These are phyloP conservation scores for Pteruthius melanotis DNA, from an alignment of 2,113 vertebrate genomes.

Conservation along the genomic window DNA sequence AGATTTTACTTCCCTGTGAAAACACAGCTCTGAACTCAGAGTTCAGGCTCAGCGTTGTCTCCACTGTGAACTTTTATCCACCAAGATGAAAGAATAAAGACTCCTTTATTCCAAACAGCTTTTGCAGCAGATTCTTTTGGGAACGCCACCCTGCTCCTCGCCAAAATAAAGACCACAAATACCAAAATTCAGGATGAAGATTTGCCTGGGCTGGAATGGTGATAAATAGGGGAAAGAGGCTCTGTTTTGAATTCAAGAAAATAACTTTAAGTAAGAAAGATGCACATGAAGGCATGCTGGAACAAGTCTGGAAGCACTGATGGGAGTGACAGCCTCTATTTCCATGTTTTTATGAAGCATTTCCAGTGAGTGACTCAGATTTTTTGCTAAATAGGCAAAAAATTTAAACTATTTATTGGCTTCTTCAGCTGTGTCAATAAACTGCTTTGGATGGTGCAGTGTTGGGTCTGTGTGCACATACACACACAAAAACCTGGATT, in stretches of 20 bases:
- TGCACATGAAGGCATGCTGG: not conserved
- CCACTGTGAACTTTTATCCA: not conserved
- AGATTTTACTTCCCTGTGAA: constrained; percentile 8
- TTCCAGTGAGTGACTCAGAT: not conserved
- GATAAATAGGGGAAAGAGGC: accelerated
- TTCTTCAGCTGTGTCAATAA: not conserved
- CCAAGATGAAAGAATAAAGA: not conserved
- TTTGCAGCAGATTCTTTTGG: not conserved
- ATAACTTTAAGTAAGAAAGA: not conserved
- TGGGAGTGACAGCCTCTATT: not conserved
- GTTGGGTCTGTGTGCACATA: accelerated
- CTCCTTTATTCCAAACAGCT: not conserved
- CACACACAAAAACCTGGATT: not conserved
- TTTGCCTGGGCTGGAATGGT: not conserved
- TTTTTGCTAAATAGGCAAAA: not conserved
- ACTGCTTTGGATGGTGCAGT: not conserved
- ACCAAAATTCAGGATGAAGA: not conserved
- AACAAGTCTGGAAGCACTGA: not conserved
- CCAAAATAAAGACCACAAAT: not conserved
- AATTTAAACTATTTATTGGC: not conserved
- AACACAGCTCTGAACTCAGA: not conserved
- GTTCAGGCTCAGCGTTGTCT: not conserved
- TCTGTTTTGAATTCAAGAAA: not conserved
- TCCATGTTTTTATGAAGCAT: not conserved
- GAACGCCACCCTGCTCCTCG: not conserved